Evolutionary conservation across 1,140 invertebrate species (phyloP), one percentile per base, ranked within the genome.

Genomic region (Probaryconus sp.): DNA sequence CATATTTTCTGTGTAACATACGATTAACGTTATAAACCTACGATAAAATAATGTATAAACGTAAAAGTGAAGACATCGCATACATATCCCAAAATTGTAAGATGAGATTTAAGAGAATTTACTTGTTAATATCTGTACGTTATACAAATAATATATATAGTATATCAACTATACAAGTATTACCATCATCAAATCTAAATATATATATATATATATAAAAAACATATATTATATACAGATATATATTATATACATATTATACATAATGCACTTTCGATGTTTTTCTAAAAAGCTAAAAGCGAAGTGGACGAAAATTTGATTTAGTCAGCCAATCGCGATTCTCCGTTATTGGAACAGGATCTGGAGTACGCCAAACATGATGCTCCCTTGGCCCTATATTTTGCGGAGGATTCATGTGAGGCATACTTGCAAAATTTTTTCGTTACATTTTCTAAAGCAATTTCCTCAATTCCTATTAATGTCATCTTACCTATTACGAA

Each of bases 351-450:
- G 2, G 24, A 45, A 14, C 38, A 14, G 0, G 1, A 5, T 9
- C 20, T 2, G n/a, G 26, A 74, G 79, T 85, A 84, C 78, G 79
- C 80, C 80, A 38, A 80, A 71, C 79, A 70, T 71, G 77, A 83
- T 84, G 75, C 76, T 83, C 50, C 72, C 79, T 74, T 70, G 82
- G 83, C 83, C 84, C 84, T 85, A 85, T 80, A 83, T 76, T 77
- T 75, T 78, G 65, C 79, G 77, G 67, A 81, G 78, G 67, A 81
- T 83, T 13, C 78, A 72, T 53, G 74, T 31, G 58, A 72, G 76
- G 82, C 82, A 86, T 86, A 86, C 84, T 76, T 10, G n/a, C 20
- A 20, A 5, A 38, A 33, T 0, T 11, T n/a, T 9, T 47, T 16
- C 14, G n/a, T 5, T n/a, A n/a, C n/a, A n/a, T n/a, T n/a, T n/a